These are phyloP conservation scores for Astropecten irregularis DNA, from an alignment of 53 echinoderm and acorn worm genomes.

Conservation along the genomic window DNA sequence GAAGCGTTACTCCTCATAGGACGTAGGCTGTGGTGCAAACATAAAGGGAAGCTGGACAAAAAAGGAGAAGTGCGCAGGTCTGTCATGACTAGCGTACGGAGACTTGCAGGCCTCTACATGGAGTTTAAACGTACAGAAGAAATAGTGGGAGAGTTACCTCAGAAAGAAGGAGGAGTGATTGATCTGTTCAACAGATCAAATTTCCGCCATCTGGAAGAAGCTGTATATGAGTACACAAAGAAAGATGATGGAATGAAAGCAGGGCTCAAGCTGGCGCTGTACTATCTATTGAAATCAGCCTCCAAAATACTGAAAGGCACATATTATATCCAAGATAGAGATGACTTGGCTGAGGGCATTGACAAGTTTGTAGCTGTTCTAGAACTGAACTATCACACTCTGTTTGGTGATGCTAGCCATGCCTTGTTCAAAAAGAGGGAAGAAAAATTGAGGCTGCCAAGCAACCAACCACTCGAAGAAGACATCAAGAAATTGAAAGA, in stretches of 20 bases:
- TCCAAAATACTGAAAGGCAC: conserved; percentile 62
- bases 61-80: conserved; percentile 56
- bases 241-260: conserved; percentile 46
- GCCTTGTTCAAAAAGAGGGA: conserved; percentile 45
- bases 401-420: conserved; percentile 74
- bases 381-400: conserved; percentile 53
- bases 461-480: conserved; percentile 62
- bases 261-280: conserved; percentile 65
- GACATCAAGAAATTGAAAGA: conserved; percentile 63
- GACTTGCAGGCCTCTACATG: conserved; percentile 59
- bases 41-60: conserved; percentile 54
- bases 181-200: conserved; percentile 71
- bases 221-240: conserved; percentile 51
- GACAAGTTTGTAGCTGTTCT: conserved; percentile 76
- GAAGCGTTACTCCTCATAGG: too few relatives aligned
- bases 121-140: conserved; percentile 44
- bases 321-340: conserved; percentile 44
- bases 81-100: conserved; percentile 75
- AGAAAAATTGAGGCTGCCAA: conserved; percentile 61
- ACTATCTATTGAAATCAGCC: conserved; percentile 69
- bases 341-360: conserved; percentile 58
- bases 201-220: conserved; percentile 59
- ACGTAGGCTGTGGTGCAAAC: conserved; percentile 59
- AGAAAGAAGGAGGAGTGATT: conserved; percentile 16
- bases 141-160: conserved; percentile 46